Evolutionary conservation across 2,888 invertebrate genomes (phyloP).

Genomic region (Hypomecis atomaria): DNA sequence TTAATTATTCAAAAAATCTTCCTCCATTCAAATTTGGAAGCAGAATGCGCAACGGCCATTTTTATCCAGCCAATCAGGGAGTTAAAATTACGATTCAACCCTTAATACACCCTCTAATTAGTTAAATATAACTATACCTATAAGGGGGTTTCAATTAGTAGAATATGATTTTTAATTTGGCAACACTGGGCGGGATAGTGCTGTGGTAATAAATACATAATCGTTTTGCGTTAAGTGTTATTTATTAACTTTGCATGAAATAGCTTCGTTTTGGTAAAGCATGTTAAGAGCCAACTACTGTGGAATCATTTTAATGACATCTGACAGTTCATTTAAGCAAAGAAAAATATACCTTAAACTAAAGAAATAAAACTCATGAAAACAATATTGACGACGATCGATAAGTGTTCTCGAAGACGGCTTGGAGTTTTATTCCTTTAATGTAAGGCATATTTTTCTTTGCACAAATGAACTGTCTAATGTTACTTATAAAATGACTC

Average conservation of each 20-base stretch:
- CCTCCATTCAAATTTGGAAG: slow-evolving; percentile 1
- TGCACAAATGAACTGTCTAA: too few relatives aligned
- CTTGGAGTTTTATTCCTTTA: too few relatives aligned
- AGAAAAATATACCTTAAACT: too few relatives aligned
- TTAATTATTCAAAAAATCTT: slow-evolving; percentile 12
- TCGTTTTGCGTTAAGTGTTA: not conserved
- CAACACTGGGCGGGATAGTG: slow-evolving; percentile 55
- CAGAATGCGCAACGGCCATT: slow-evolving; percentile 22
- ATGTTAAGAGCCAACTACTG: too few relatives aligned
- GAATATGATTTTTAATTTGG: slow-evolving; percentile 56
- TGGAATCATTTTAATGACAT: too few relatives aligned
- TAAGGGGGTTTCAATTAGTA: slow-evolving; percentile 47
- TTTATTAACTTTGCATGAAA: not conserved
- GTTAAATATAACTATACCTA: slow-evolving; percentile 39
- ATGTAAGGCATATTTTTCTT: too few relatives aligned
- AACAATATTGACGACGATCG: too few relatives aligned
- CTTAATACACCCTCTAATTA: slow-evolving; percentile 41
- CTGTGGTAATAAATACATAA: slow-evolving; percentile 17
- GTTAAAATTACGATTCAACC: slow-evolving; percentile 32
- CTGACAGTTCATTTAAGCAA: too few relatives aligned
- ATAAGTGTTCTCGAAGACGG: too few relatives aligned
- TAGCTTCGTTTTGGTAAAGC: too few relatives aligned
- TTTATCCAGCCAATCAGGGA: slow-evolving; percentile 33
- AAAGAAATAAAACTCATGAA: too few relatives aligned
- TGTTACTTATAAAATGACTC: too few relatives aligned